Percentiles rank a stretch among this genome's conserved stretches.
These are phyloP conservation scores for Acleris sparsana DNA, from an alignment of 2,888 invertebrate genomes.

Conservation along the genomic window DNA sequence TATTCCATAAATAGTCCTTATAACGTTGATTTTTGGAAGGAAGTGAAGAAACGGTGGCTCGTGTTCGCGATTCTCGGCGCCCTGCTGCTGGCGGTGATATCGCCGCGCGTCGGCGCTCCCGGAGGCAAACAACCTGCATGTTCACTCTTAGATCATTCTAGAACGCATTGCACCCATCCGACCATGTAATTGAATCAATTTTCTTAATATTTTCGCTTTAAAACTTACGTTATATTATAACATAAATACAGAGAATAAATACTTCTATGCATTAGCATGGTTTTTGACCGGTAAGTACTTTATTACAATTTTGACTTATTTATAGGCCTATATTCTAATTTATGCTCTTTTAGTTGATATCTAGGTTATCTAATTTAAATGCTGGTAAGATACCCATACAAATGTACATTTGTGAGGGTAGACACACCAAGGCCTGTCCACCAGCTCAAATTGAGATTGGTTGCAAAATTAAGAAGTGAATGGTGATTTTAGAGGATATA, in stretches of 20 bases:
- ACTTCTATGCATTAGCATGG: constrained; percentile 1
- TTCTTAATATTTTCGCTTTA: constrained; percentile 35
- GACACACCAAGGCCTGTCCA: too few species aligned
- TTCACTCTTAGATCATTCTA: constrained; percentile 64
- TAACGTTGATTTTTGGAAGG: constrained; percentile 57
- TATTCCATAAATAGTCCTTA: constrained; percentile 47
- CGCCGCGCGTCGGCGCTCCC: constrained; percentile 63
- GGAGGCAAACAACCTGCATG: constrained; percentile 77
- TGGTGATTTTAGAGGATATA: too few species aligned
- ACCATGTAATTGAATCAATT: constrained; percentile 59
- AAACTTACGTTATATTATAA: constrained; percentile 4
- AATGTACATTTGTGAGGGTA: too few species aligned
- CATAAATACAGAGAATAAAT: background rate
- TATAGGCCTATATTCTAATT: too few species aligned
- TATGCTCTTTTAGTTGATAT: too few species aligned
- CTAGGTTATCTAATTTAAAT: too few species aligned
- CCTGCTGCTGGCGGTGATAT: constrained; percentile 61
- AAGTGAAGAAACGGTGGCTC: constrained; percentile 62
- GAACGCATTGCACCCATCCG: constrained; percentile 71
- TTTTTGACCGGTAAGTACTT: background rate
- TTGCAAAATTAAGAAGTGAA: too few species aligned
- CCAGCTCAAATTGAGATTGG: too few species aligned
- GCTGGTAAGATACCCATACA: too few species aligned
- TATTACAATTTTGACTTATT: too few species aligned
- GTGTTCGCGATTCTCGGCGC: constrained; percentile 61